phyloP scores from a whole-genome alignment of 1,140 invertebrate species.

The Apis dorsata region DNA sequence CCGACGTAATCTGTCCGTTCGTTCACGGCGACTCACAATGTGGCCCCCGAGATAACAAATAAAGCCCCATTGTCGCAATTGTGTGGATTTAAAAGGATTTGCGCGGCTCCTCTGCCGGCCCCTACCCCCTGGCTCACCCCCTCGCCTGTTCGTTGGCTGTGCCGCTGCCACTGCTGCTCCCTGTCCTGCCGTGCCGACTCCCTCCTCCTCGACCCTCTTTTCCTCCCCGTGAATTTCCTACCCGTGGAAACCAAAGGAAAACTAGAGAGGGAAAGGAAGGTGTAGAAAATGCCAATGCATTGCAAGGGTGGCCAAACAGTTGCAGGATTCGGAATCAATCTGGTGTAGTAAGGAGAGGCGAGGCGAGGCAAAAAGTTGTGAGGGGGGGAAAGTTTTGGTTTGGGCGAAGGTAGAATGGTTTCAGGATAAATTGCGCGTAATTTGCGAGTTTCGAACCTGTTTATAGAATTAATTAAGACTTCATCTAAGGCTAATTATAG shows the following conservation, averaged over 20 bases:
- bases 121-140: constrained; percentile 28
- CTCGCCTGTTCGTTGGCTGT: constrained; percentile 36
- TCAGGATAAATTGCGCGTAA: no score
- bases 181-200: constrained; percentile 51
- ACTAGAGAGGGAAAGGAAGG: not conserved
- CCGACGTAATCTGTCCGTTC: constrained; percentile 80
- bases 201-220: constrained; percentile 30
- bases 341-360: not conserved
- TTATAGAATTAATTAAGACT: no score
- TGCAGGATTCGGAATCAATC: not conserved
- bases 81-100: constrained; percentile 82
- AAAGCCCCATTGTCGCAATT: constrained; percentile 81
- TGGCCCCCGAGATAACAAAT: constrained; percentile 81
- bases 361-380: no score
- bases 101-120: constrained; percentile 64
- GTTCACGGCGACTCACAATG: constrained; percentile 80
- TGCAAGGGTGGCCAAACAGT: not conserved
- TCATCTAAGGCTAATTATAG: no score
- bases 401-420: no score
- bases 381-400: no score
- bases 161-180: constrained; percentile 51
- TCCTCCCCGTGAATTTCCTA: not conserved
- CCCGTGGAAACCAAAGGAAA: not conserved
- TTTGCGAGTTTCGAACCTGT: no score
- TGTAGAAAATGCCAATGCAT: no score